Conservation (phyloP, 2,113 vertebrate genomes). For the Trinectes maculatus region DNA sequence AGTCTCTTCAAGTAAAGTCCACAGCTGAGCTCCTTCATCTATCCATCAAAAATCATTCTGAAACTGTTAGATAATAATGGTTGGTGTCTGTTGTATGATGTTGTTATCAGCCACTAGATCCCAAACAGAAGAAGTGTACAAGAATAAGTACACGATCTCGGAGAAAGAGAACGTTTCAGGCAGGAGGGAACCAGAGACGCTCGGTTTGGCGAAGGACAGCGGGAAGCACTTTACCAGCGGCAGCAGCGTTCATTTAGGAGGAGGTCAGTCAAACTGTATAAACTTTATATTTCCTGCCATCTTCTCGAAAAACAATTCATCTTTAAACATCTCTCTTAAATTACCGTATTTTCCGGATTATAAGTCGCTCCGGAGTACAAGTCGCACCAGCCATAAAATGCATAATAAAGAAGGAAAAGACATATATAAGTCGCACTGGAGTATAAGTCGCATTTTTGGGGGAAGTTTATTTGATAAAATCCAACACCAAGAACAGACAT, state of each 20-base stretch:
- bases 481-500: too few species aligned
- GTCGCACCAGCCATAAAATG: too few species aligned
- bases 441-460: too few species aligned
- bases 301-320: slow-evolving; percentile 12
- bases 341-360: too few species aligned
- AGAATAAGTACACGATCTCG: slow-evolving; percentile 86
- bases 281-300: background rate
- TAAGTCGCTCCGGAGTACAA: too few species aligned
- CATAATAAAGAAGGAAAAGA: too few species aligned
- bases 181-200: slow-evolving; percentile 89
- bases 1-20: slow-evolving; percentile 59
- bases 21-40: background rate
- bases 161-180: slow-evolving; percentile 89
- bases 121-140: slow-evolving; percentile 85
- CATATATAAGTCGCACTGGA: too few species aligned
- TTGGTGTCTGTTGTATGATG: background rate
- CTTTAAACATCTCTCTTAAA: background rate
- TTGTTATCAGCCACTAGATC: slow-evolving; percentile 69
- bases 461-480: too few species aligned
- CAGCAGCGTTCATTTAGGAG: slow-evolving; percentile 71
- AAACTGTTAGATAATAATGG: background rate
- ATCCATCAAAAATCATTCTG: background rate
- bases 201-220: slow-evolving; percentile 93
- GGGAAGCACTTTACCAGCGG: slow-evolving; percentile 92
- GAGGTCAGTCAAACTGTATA: slow-evolving; percentile 73